Conservation (phyloP, 1,140 invertebrate genomes). For the Reticulitermes speratus region DNA sequence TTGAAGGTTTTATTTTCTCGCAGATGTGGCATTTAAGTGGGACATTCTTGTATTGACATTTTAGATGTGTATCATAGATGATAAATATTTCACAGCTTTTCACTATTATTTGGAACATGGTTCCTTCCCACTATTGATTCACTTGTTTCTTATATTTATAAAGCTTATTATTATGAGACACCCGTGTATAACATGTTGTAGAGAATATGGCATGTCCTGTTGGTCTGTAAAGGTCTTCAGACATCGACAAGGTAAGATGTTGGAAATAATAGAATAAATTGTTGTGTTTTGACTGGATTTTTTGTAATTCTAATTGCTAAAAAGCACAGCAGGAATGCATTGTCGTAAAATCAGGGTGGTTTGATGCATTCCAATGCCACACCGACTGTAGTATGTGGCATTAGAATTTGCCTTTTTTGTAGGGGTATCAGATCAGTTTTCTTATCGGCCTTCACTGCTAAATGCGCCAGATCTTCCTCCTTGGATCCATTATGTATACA, state of each 20-base stretch:
- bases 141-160: too few species aligned
- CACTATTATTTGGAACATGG: too few species aligned
- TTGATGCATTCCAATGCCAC: not conserved
- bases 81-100: too few species aligned
- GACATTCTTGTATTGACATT: too few species aligned
- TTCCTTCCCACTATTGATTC: too few species aligned
- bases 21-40: too few species aligned
- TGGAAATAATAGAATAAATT: constrained; percentile 20
- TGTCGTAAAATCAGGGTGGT: constrained; percentile 4
- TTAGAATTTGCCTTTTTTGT: constrained; percentile 23
- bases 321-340: not conserved
- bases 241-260: not conserved
- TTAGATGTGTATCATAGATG: too few species aligned
- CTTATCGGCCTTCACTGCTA: constrained; percentile 64
- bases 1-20: too few species aligned
- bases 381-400: not conserved
- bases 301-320: not conserved
- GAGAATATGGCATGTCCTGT: too few species aligned
- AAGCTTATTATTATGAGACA: too few species aligned
- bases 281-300: not conserved
- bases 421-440: constrained; percentile 58
- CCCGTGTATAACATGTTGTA: too few species aligned
- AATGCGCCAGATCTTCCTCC: constrained; percentile 76
- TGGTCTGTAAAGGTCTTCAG: too few species aligned
- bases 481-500: constrained; percentile 82